These are phyloP conservation scores for Ochotona curzoniae DNA, from an alignment of 2,113 vertebrate species.

Conservation along the genomic window DNA sequence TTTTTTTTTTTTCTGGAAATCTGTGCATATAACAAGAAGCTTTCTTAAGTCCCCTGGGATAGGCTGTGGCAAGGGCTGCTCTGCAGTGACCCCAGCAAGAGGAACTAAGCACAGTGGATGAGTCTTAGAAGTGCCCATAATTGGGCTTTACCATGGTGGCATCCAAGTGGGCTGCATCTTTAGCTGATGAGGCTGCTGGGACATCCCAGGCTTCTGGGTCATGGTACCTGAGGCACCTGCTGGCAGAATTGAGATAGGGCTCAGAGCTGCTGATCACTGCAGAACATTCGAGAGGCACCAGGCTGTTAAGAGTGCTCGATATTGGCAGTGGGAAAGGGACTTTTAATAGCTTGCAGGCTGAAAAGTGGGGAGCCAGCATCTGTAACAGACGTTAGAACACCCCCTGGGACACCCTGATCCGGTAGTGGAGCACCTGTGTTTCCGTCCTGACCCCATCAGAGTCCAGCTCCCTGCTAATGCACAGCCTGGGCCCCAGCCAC, in stretches of 20 bases:
- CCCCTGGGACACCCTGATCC: no score
- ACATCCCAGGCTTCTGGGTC: neutral
- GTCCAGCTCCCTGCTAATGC: no score
- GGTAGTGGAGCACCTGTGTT: no score
- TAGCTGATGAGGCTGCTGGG: neutral
- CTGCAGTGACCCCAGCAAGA: neutral
- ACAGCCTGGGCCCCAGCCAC: no score
- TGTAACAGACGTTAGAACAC: no score
- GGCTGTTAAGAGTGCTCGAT: neutral
- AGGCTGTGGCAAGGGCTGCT: neutral
- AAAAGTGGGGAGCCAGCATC: neutral
- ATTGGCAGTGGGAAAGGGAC: neutral
- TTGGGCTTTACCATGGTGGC: accelerated
- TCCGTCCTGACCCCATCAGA: no score
- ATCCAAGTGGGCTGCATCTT: neutral
- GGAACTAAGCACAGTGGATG: neutral
- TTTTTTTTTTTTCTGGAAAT: no score
- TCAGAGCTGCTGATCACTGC: neutral
- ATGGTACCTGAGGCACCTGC: neutral
- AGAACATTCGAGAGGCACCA: neutral
- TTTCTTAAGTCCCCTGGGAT: neutral
- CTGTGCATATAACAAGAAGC: no score
- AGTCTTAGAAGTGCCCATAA: neutral
- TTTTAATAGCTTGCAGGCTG: neutral
- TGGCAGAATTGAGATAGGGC: no score